These are phyloP conservation scores for Lasius platythorax DNA, from an alignment of 2,888 invertebrate species.

Conservation along the genomic window DNA sequence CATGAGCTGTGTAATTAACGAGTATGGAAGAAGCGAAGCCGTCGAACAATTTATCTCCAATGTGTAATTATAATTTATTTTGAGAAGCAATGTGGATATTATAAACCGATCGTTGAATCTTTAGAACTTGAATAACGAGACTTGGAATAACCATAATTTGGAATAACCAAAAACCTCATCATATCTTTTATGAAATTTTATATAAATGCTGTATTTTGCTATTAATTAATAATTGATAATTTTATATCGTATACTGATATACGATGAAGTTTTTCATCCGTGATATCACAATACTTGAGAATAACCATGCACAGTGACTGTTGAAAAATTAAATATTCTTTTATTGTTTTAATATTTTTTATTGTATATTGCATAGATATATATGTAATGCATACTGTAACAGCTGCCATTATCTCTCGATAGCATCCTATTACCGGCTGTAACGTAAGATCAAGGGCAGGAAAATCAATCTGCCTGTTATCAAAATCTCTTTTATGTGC, in stretches of 20 bases:
- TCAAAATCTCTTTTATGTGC: conserved; percentile 19
- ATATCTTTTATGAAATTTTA: not conserved
- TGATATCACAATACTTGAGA: not conserved
- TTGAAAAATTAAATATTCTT: not conserved
- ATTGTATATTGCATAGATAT: not conserved
- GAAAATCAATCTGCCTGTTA: conserved; percentile 20
- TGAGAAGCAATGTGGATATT: not conserved
- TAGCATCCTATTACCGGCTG: conserved; percentile 16
- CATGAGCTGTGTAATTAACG: conserved; percentile 6
- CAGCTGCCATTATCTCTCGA: conserved; percentile 9
- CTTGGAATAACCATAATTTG: not conserved
- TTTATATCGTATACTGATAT: not conserved
- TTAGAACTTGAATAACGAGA: not conserved
- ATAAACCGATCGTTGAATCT: not conserved
- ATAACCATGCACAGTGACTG: not conserved
- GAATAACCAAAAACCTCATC: not conserved
- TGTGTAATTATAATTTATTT: conserved; percentile 16
- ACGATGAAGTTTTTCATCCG: not conserved
- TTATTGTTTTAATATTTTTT: not conserved
- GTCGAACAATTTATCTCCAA: not conserved
- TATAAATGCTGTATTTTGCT: not conserved
- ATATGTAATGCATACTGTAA: not conserved
- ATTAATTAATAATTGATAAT: not conserved
- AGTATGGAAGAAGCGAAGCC: not conserved
- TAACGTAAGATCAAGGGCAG: conserved; percentile 52